A percentile compares a stretch with the other conserved stretches of the same genome.
Conservation (phyloP, 2,888 invertebrate genomes). For the Allolobophora icterica region DNA sequence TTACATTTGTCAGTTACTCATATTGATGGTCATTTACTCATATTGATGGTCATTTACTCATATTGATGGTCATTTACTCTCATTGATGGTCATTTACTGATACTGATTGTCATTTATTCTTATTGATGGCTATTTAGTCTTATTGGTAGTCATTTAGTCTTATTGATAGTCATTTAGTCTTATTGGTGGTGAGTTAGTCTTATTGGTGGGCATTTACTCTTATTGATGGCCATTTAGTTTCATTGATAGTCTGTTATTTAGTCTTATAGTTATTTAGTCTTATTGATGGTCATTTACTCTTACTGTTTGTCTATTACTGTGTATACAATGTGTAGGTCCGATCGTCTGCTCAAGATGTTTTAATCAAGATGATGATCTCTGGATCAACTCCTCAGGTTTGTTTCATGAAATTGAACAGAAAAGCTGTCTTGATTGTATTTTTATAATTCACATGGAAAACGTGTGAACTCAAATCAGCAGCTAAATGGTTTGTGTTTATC, state of each 20-base stretch:
- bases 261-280: no score
- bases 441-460: not conserved
- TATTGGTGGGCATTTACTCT: no score
- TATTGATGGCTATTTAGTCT: not conserved
- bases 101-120: not conserved
- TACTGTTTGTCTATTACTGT: not conserved
- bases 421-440: not conserved
- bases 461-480: not conserved
- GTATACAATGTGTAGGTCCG: conserved; percentile 66
- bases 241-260: no score
- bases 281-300: not conserved
- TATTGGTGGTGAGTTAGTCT: no score
- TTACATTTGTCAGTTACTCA: no score
- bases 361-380: conserved; percentile 77
- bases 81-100: not conserved
- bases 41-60: no score
- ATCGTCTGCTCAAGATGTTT: conserved; percentile 77
- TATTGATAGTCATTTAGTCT: no score
- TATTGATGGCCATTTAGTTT: no score
- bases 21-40: no score
- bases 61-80: no score
- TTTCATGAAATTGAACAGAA: not conserved
- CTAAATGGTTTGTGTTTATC: not conserved
- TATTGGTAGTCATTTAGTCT: no score
- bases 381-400: conserved; percentile 71